phyloP scores from a whole-genome alignment of 2,113 vertebrate genomes.

The Gadus chalcogrammus region DNA sequence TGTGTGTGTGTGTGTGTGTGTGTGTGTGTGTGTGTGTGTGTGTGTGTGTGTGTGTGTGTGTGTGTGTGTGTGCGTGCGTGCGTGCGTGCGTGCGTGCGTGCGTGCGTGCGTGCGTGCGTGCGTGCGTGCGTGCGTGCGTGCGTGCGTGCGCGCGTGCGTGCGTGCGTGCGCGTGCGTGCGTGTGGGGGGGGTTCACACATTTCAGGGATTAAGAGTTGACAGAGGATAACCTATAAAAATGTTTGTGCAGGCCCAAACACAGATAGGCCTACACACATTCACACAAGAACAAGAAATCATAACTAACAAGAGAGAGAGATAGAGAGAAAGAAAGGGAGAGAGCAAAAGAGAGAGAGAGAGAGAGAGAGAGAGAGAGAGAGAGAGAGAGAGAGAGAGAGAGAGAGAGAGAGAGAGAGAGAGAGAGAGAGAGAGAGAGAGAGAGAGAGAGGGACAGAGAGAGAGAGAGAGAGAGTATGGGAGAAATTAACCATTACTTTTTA shows the following conservation, averaged over 20 bases:
- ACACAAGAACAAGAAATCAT: slow-evolving; percentile 30
- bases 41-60: too few relatives aligned
- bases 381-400: slow-evolving; percentile 7
- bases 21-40: too few relatives aligned
- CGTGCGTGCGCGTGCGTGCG: too few relatives aligned
- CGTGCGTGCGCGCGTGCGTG: too few relatives aligned
- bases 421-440: slow-evolving; percentile 11
- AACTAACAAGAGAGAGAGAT: slow-evolving; percentile 16
- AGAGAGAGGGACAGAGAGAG: neutral
- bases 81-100: too few relatives aligned
- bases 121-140: too few relatives aligned
- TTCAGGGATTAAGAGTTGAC: neutral
- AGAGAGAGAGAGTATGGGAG: too few relatives aligned
- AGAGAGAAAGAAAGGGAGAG: slow-evolving; percentile 2
- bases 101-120: too few relatives aligned
- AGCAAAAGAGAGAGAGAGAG: slow-evolving; percentile 2
- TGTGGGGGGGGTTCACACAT: neutral
- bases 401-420: slow-evolving; percentile 18
- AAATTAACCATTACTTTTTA: too few relatives aligned
- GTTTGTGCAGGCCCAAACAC: neutral
- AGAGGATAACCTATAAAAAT: neutral
- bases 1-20: too few relatives aligned
- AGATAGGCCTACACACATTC: slow-evolving; percentile 19
- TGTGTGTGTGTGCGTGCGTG: too few relatives aligned
- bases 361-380: too few relatives aligned